Evolutionary conservation across 2,797 vertebrate genomes (phyloP), one percentile per base, ranked within the genome.

Genomic region (Hippoglossus hippoglossus): DNA sequence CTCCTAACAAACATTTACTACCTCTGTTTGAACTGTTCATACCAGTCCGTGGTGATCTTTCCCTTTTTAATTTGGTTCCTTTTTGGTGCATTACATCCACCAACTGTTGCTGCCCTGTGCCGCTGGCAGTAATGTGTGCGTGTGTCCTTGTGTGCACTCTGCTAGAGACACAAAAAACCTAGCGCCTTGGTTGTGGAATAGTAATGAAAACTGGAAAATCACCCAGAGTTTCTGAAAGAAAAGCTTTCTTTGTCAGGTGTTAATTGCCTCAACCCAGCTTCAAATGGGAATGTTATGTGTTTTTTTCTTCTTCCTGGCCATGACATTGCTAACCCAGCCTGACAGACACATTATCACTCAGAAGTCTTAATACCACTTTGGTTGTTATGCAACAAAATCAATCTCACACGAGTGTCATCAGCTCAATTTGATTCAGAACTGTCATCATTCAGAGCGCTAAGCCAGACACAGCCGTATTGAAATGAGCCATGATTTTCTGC

Each of bases 401-500:
- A 44, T 88, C 73, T 12, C 9, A 22, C 49, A n/a, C 22, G 61
- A 41, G 63, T 41, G 52, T 63, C 79, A 50, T 69, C 44, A 16
- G 52, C 41, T 67, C 64, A 18, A 57, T 85, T 77, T 62, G 73
- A 75, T 75, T 71, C 11, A 65, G 56, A 18, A 49, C 63, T 52
- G 54, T 77, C 63, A 25, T 81, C 54, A 41, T 66, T 67, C 75
- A 56, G 63, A 66, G 44, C 62, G n/a, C 24, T 18, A 53, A 79
- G 63, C 19, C 67, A 25, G 59, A 34, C 63, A 31, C 67, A 63
- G 59, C 53, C 8, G 8, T 67, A 60, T 63, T 26, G 73, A 66
- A 81, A 81, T 72, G 68, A 58, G 49, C 68, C 77, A 71, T 78
- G 66, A 53, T 82, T 83, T 83, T 83, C 79, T 77, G 46, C 53